Percentiles rank a stretch among this genome's conserved stretches.
These are phyloP conservation scores for Macrocentrus cingulum DNA, from an alignment of 1,140 invertebrate genomes.

Conservation along the genomic window DNA sequence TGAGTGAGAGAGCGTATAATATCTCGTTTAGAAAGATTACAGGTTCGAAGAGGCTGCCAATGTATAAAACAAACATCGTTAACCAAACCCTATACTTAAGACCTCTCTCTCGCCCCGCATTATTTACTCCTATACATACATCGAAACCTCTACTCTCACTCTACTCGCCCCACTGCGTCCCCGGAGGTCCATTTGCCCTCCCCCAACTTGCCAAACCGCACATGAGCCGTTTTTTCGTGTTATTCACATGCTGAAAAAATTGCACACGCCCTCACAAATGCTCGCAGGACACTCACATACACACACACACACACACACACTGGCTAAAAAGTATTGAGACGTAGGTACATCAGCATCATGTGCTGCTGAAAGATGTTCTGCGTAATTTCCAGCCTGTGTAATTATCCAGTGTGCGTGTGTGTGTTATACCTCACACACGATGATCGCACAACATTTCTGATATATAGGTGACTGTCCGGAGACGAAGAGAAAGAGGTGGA, in stretches of 20 bases:
- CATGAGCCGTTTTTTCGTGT: background rate
- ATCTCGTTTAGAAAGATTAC: slow-evolving; percentile 62
- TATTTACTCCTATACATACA: slow-evolving; percentile 27
- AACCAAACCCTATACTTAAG: slow-evolving; percentile 58
- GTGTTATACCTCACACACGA: slow-evolving; percentile 19
- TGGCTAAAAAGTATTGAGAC: slow-evolving; percentile 41
- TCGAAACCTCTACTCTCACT: slow-evolving; percentile 20
- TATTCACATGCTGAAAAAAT: background rate
- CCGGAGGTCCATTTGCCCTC: slow-evolving; percentile 31
- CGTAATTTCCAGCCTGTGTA: slow-evolving; percentile 49
- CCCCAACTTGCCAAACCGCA: slow-evolving; percentile 3
- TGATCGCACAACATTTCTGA: slow-evolving; percentile 3
- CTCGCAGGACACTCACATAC: no score
- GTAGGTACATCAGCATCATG: slow-evolving; percentile 42
- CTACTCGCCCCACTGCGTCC: slow-evolving; percentile 34
- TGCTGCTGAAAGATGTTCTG: slow-evolving; percentile 16
- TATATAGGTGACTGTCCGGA: slow-evolving; percentile 18
- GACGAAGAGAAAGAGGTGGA: slow-evolving; percentile 10
- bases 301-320: background rate
- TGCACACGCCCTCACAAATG: no score
- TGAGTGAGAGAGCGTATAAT: slow-evolving; percentile 43
- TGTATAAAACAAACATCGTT: slow-evolving; percentile 63
- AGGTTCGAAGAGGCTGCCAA: slow-evolving; percentile 60
- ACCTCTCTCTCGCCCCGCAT: slow-evolving; percentile 31
- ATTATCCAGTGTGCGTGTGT: slow-evolving; percentile 44